These are phyloP conservation scores for Pipistrellus nathusii DNA, from an alignment of 2,797 vertebrate species.

Conservation along the genomic window DNA sequence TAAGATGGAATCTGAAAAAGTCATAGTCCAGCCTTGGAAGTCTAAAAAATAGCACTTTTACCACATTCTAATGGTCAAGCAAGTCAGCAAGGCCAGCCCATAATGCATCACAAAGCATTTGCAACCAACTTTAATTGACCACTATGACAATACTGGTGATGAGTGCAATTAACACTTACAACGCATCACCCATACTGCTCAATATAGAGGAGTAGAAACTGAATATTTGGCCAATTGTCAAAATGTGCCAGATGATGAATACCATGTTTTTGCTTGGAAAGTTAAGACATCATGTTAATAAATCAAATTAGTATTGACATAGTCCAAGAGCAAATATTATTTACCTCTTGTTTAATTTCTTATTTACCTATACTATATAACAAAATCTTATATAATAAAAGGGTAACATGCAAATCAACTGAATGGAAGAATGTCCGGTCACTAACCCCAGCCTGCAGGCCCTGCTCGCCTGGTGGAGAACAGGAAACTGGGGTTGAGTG, in stretches of 20 bases:
- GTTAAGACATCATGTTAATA: not conserved
- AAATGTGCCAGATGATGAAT: not conserved
- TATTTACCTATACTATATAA: not conserved
- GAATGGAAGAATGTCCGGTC: too few relatives aligned
- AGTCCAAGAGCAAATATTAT: not conserved
- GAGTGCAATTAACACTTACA: not conserved
- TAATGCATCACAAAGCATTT: not conserved
- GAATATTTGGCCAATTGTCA: not conserved
- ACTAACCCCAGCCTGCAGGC: too few relatives aligned
- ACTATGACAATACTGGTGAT: not conserved
- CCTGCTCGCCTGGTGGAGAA: too few relatives aligned
- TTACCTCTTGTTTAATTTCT: not conserved
- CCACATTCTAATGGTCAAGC: not conserved
- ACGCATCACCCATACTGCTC: not conserved
- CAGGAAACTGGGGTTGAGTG: too few relatives aligned
- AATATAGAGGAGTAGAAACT: not conserved
- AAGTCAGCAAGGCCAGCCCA: not conserved
- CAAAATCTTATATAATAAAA: too few relatives aligned
- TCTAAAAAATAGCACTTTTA: not conserved
- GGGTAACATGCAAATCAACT: too few relatives aligned
- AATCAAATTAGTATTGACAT: not conserved
- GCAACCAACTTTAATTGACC: not conserved
- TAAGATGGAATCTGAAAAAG: not conserved
- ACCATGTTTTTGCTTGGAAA: not conserved
- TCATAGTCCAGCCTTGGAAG: not conserved